These are phyloP conservation scores for Pipistrellus nathusii DNA, from an alignment of 2,797 vertebrate species.

Conservation along the genomic window DNA sequence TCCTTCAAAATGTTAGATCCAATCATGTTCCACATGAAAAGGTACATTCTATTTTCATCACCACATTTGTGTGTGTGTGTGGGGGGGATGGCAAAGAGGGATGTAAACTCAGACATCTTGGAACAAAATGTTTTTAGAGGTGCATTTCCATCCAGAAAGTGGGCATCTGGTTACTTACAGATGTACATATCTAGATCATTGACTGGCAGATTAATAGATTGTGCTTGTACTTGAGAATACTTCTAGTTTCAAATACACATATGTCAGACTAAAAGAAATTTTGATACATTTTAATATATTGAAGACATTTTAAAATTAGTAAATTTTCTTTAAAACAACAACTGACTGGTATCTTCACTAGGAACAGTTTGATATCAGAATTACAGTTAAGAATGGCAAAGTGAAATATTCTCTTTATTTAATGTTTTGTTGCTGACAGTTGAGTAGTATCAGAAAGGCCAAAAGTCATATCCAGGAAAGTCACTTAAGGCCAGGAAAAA, in stretches of 20 bases:
- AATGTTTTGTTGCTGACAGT: neutral
- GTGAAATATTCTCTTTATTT: neutral
- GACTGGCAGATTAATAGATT: slow-evolving; percentile 29
- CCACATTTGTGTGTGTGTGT: neutral
- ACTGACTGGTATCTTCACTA: slow-evolving; percentile 1
- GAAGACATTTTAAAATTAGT: slow-evolving; percentile 33
- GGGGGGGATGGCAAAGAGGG: neutral
- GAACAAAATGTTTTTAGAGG: slow-evolving; percentile 36
- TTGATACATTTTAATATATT: neutral
- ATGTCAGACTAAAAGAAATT: neutral
- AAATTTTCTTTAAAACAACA: neutral
- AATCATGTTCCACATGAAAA: neutral
- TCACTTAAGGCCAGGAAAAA: slow-evolving; percentile 34
- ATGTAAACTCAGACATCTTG: slow-evolving; percentile 13
- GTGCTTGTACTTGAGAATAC: neutral
- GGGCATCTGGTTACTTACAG: neutral
- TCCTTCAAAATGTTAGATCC: slow-evolving; percentile 33
- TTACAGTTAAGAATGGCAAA: neutral
- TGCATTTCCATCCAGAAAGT: slow-evolving; percentile 38
- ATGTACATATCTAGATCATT: neutral
- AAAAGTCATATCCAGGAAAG: neutral
- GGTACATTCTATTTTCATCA: slow-evolving; percentile 38
- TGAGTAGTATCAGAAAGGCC: slow-evolving; percentile 26
- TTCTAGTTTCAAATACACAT: slow-evolving; percentile 26
- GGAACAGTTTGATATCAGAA: slow-evolving; percentile 30